Base-by-base conservation (phyloP, 2,797 vertebrate species). In the Neostethus bicornis region DNA sequence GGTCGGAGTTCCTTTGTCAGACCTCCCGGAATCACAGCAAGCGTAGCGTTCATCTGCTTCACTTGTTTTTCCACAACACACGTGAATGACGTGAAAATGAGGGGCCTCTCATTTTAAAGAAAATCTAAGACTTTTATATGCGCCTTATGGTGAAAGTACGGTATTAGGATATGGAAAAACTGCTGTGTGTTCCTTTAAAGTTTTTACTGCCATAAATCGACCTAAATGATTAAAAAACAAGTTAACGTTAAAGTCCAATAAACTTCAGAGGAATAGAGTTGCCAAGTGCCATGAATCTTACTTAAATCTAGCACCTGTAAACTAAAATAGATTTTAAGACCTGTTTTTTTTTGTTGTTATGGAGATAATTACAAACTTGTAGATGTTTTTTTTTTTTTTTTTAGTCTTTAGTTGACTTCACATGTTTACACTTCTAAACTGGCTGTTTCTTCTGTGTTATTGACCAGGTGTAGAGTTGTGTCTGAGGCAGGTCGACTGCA, bases 401-500 rank as follows among this genome's bases (percentile, higher is more conserved):
- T n/a, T 14, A 16, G n/a, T 35, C 34, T 34, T 34, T 32, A n/a
- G 32, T 7, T 34, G 32, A 34, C 32, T 35, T 35, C 16, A 35
- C n/a, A 35, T 16, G 14, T 35, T 13, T 32, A 14, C 2, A 16
- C 19, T 26, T 19, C 58, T 48, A 24, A 65, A 42, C 44, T 9
- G 14, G 28, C 26, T 61, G n/a, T 42, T 58, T 13, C 57, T 26
- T 64, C 14, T 67, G 21, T 55, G 14, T 64, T 17, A 19, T 43
- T 76, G 62, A 79, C 20, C 83, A 98, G 96, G 77, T 85, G 89
- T 82, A 5, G 69, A 87, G 51, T 95, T 80, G 81, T 98, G 96
- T 84, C 84, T 99, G 76, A 94, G 95, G 73, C 94, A 95, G 69
- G 61, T 94, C 46, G 90, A 94, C 48, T 86, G 86, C 73, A 87